Conservation (phyloP, 1,140 invertebrate species). For the Hormaphis cornu region DNA sequence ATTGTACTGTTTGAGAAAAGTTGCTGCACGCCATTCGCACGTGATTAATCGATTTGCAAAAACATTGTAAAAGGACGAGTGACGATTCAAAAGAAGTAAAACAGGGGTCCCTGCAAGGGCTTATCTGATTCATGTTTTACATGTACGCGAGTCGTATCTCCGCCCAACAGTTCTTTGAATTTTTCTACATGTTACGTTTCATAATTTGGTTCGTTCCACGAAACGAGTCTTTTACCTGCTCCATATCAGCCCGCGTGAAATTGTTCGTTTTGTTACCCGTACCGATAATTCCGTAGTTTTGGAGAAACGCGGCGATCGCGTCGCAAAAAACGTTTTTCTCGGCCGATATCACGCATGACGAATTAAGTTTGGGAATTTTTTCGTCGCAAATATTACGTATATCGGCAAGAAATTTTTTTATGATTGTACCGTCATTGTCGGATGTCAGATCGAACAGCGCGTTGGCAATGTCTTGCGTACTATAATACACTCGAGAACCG, state of each 20-base stretch:
- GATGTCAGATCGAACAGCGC: background rate
- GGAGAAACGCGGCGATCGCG: background rate
- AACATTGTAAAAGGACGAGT: background rate
- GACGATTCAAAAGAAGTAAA: background rate
- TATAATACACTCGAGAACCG: background rate
- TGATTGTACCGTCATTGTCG: fast-evolving
- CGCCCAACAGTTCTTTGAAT: background rate
- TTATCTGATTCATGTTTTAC: background rate
- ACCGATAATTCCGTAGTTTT: background rate
- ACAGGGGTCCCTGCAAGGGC: background rate
- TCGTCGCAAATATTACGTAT: background rate
- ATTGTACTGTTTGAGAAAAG: background rate
- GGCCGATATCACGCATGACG: background rate
- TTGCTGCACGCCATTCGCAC: background rate
- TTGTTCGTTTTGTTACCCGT: background rate
- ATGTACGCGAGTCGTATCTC: background rate
- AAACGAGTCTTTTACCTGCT: background rate
- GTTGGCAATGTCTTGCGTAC: background rate
- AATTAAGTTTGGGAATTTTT: background rate
- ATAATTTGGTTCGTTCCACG: background rate
- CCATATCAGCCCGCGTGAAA: background rate
- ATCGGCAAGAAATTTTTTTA: background rate
- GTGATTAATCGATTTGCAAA: background rate
- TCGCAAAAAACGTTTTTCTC: background rate
- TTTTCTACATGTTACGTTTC: background rate